Conservation (phyloP, 1,140 invertebrate species). For the Amphibalanus amphitrite region DNA sequence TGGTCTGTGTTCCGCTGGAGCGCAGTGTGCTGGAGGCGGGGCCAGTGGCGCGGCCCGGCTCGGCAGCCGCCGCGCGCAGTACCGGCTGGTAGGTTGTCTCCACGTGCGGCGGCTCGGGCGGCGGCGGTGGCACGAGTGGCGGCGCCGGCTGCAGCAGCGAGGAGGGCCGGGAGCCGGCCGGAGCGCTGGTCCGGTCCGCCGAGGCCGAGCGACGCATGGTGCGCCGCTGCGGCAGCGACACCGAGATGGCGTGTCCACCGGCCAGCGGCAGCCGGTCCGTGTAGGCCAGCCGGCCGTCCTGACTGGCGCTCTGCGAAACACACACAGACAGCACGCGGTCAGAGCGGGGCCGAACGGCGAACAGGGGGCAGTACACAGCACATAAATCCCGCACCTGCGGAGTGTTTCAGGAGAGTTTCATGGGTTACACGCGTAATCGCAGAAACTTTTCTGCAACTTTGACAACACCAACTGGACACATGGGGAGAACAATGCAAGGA, state of each 20-base stretch:
- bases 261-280: neutral
- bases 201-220: neutral
- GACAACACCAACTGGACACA: too few species aligned
- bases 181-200: neutral
- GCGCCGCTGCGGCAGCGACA: neutral
- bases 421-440: too few species aligned
- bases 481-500: too few species aligned
- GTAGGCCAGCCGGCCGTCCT: neutral
- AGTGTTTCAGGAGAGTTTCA: too few species aligned
- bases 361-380: too few species aligned
- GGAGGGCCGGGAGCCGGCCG: neutral
- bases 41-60: neutral
- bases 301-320: neutral
- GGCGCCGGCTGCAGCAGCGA: neutral
- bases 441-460: too few species aligned
- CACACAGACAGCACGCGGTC: neutral
- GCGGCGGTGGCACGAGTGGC: neutral
- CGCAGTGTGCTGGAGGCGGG: neutral
- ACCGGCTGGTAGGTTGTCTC: neutral
- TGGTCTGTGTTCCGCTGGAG: neutral
- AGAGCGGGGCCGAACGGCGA: too few species aligned
- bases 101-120: constrained; percentile 1
- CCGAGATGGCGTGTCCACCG: neutral
- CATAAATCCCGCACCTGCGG: too few species aligned
- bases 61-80: neutral